phyloP scores from a whole-genome alignment of 2,113 vertebrate genomes.

The Gopherus flavomarginatus region DNA sequence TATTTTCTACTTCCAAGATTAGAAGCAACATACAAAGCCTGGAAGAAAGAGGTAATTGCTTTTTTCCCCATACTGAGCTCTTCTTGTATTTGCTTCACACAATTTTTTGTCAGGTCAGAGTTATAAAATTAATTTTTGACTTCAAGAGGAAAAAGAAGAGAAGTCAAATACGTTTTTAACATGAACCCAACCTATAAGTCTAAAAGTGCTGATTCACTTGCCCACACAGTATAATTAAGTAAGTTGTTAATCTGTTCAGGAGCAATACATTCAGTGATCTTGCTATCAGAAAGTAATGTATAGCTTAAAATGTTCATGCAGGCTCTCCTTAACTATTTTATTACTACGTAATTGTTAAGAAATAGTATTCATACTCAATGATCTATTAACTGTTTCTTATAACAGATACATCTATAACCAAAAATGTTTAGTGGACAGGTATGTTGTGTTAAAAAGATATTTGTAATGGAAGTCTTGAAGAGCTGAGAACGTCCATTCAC shows the following conservation, averaged over 20 bases:
- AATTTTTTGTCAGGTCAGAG: conserved; percentile 28
- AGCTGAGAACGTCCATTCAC: not conserved
- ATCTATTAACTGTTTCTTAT: conserved; percentile 25
- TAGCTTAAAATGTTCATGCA: conserved; percentile 14
- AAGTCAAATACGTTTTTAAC: conserved; percentile 36
- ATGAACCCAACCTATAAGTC: conserved; percentile 30
- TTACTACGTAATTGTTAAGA: conserved; percentile 12
- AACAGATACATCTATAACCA: not conserved
- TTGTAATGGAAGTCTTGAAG: not conserved
- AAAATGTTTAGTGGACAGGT: not conserved
- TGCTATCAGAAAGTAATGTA: conserved; percentile 53
- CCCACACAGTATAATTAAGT: conserved; percentile 56
- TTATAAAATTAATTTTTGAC: conserved; percentile 50
- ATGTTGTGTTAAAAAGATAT: not conserved
- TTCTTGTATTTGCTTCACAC: not conserved
- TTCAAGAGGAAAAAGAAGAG: conserved; percentile 13
- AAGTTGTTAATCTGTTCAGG: conserved; percentile 62
- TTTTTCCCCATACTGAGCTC: not conserved
- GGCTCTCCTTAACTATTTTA: conserved; percentile 37
- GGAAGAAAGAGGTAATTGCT: not conserved
- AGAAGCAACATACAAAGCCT: conserved; percentile 1
- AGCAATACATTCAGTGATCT: conserved; percentile 39
- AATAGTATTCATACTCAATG: not conserved
- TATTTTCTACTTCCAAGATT: conserved; percentile 14
- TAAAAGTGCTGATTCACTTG: conserved; percentile 55